Evolutionary conservation across 2,113 vertebrate species (phyloP), one percentile per base, ranked within the genome.

Genomic region (Periophthalmodon schlosseri): DNA sequence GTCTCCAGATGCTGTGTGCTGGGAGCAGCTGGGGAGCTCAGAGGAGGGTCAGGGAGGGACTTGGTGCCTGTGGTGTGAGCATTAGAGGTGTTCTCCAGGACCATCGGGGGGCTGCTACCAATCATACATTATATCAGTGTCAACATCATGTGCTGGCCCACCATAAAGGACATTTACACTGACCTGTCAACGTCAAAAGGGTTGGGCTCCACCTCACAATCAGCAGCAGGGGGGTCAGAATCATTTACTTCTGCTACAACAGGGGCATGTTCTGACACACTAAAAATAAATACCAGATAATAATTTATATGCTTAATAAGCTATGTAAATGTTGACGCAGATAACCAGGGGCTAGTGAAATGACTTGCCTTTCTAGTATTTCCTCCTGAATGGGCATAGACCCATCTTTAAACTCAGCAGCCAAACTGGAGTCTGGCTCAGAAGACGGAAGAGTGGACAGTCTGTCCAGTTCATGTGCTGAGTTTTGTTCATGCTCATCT

Each of bases 121-220:
- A 8, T 6, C 50, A 78, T 0, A 18, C 47, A 46, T 16, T 14
- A 28, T 12, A 7, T 0, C 15, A 60, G n/a, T 23, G 18, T 24
- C 63, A 15, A 23, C 24, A n/a, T 49, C 24, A 24, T 65, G 34
- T 54, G 73, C 65, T 50, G 63, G 46, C 24, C 50, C 9, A 54
- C 20, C 16, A 21, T 66, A 23, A 13, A 61, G 44, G 54, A 6
- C 3, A 33, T 21, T 65, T 18, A 33, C 8, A 91, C 94, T 72
- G 79, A 97, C 97, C 95, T 95, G 39, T 94, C 91, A 75, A 73
- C 86, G 73, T 94, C 93, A 89, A 95, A 96, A 21, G 94, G 88
- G 75, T 95, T 94, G 46, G 92, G 84, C 54, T 94, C 93, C 83
- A 92, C 93, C 79, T 95, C 95, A 91, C 96, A 98, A 88, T 96